phyloP scores from a whole-genome alignment of 2,888 invertebrate genomes.

The Ditula angustiorana region DNA sequence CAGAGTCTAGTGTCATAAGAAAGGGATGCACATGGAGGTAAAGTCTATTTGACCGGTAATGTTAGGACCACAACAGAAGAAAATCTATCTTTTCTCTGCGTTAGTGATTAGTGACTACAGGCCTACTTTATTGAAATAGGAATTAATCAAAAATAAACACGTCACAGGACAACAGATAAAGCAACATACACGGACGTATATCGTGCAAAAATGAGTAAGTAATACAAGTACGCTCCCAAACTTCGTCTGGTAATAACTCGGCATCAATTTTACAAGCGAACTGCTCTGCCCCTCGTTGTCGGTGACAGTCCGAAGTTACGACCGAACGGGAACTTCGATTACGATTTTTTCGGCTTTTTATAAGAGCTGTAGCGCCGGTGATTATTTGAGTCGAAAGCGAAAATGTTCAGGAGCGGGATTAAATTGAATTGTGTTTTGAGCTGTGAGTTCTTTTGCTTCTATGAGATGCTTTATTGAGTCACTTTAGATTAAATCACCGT shows the following conservation, averaged over 20 bases:
- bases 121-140: too few species aligned
- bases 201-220: slow-evolving; percentile 3
- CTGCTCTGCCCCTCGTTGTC: slow-evolving; percentile 55
- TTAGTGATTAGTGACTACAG: too few species aligned
- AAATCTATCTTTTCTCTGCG: too few species aligned
- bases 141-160: too few species aligned
- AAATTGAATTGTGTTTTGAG: slow-evolving; percentile 17
- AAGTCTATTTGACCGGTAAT: too few species aligned
- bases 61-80: too few species aligned
- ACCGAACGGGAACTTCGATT: slow-evolving; percentile 55
- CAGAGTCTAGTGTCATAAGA: too few species aligned
- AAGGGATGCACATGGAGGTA: too few species aligned
- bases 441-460: slow-evolving; percentile 6
- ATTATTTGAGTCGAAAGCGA: slow-evolving; percentile 21
- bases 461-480: not conserved
- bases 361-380: slow-evolving; percentile 41
- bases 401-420: slow-evolving; percentile 11
- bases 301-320: slow-evolving; percentile 62
- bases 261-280: slow-evolving; percentile 46
- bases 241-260: slow-evolving; percentile 44
- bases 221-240: not conserved
- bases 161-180: too few species aligned
- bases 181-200: too few species aligned
- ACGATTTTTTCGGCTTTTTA: slow-evolving; percentile 58
- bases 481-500: not conserved